A percentile compares a stretch with the other conserved stretches of the same genome.
Conservation (phyloP, 1,140 invertebrate genomes). For the Diuraphis noxia region DNA sequence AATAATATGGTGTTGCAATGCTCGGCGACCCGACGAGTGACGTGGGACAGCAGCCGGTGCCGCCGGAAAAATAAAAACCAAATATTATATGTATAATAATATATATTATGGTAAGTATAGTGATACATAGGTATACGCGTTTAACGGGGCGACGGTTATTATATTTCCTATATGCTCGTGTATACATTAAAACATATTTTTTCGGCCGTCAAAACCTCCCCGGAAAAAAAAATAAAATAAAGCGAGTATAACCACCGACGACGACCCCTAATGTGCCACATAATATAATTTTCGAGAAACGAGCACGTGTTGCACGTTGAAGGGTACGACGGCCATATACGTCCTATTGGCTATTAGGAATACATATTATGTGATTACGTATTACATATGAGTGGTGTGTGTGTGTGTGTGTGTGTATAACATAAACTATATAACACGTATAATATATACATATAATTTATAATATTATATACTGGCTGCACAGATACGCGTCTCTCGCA, state of each 20-base stretch:
- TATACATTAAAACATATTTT: neutral
- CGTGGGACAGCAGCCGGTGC: conserved; percentile 11
- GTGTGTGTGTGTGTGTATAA: neutral
- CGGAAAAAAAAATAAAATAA: neutral
- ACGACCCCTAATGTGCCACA: conserved; percentile 21
- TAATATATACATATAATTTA: neutral
- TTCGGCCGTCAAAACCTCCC: neutral
- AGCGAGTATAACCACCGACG: neutral
- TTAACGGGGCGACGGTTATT: conserved; percentile 27
- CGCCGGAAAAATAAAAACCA: neutral
- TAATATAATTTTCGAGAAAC: conserved; percentile 16
- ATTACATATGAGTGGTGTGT: neutral
- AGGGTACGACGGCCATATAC: conserved; percentile 6
- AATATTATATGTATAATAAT: conserved; percentile 13
- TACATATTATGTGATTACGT: conserved; percentile 11
- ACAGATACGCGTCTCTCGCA: neutral
- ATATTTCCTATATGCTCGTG: neutral
- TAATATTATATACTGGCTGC: neutral
- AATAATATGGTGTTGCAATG: neutral
- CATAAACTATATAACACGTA: neutral
- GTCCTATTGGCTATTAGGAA: neutral
- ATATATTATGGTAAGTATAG: neutral
- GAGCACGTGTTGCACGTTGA: conserved; percentile 13
- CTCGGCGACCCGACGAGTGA: neutral
- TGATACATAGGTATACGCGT: neutral